Base-by-base conservation (phyloP, 2,113 vertebrate genomes). In the Bagarius yarrelli region DNA sequence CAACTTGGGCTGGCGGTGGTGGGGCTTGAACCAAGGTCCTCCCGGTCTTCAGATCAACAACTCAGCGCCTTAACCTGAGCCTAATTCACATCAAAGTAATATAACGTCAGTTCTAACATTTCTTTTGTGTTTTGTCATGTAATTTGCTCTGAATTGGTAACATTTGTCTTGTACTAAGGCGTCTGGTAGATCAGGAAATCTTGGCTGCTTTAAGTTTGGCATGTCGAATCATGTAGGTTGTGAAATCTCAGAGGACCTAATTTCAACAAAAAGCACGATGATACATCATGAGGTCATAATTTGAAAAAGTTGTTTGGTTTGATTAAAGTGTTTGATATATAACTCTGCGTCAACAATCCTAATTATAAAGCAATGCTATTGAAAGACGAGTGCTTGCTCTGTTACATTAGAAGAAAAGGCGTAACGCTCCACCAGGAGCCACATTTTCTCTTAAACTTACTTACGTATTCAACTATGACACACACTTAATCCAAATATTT, bases 171-270 rank as follows among this genome's bases (percentile, higher is more conserved):
- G 78, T 95, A 96, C 14, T 93, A 94, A 40, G 87, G 95, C 95
- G 85, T 95, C 94, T 0, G 94, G 94, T 77, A 94, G 93, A 81
- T 94, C 94, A 40, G 94, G 78, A 94, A 94, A 1, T 94, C 94
- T 79, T 96, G 95, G 56, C 94, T 93, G 86, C 88, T 89, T 23
- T 93, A 94, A 13, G 55, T 94, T 94, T 0, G 94, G 94, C 18
- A 94, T 95, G 75, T 64, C 95, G 95, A 69, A 84, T 86, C 93
- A 95, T 95, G 83, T 94, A 85, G 40, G 83, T 94, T 85, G 44
- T 94, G 84, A 15, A 93, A 94, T 85, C 94, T 94, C 80, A 95
- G 59, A 14, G 50, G 4, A 5, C 47, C 19, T 55, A 32, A 73
- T 55, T 55, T 52, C 70, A 55, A 52, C 47, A 27, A 0, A 3